Evolutionary conservation across 1,140 invertebrate species (phyloP), one percentile per base, ranked within the genome.

Genomic region (Plodia interpunctella): DNA sequence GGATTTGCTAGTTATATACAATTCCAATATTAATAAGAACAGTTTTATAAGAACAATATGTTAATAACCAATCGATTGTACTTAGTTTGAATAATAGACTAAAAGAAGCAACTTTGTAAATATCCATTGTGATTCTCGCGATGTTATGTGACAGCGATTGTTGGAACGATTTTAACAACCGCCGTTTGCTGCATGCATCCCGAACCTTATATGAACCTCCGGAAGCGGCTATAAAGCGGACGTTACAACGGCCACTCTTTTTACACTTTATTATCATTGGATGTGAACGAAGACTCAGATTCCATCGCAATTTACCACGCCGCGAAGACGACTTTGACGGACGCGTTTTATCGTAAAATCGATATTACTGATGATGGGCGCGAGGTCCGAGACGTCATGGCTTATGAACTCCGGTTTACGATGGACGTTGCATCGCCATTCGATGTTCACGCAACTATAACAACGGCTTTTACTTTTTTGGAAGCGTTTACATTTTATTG

Each of bases 251-350:
- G 74, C 74, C 76, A 87, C 74, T 85, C 82, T 89, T 89, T 88
- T 88, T 89, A 89, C 80, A 81, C 79, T 89, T 89, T 89, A 89
- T 89, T 89, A 87, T 89, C 78, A 89, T 89, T 89, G 84, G 78
- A 85, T 85, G 83, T 83, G 83, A 87, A 74, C 78, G 79, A 63
- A 72, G 76, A 77, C 84, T 87, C 78, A 85, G 84, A 89, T 89
- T 87, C 82, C 74, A 80, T 79, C 70, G 78, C 80, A 78, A 85
- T 85, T 83, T 78, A 81, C 77, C 69, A 68, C 66, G 53, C 59
- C 66, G 70, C 68, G 65, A 74, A 72, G 73, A 68, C 78, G 71
- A 70, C 74, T 70, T 72, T 80, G 76, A 79, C 70, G 70, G 70
- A 68, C 65, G 73, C 54, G 56, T 82, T 86, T 86, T 88, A 87